These are phyloP conservation scores for Sebastes diaconus DNA, from an alignment of 2,797 vertebrate species.

Conservation along the genomic window DNA sequence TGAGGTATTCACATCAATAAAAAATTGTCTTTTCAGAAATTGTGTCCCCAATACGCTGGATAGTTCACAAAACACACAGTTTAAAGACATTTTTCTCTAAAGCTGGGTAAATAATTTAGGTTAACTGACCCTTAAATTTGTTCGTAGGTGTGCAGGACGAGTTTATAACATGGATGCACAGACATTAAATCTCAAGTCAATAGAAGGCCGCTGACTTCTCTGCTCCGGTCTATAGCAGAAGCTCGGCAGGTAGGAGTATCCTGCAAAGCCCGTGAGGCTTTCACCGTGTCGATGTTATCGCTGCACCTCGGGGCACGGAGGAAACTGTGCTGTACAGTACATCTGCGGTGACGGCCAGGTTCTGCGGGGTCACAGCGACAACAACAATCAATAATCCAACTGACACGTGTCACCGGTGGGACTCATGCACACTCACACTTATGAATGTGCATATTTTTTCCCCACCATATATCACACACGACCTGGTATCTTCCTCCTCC, in stretches of 20 bases:
- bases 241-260: conserved; percentile 10
- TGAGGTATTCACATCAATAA: background rate
- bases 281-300: conserved; percentile 6
- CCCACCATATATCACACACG: background rate
- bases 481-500: background rate
- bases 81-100: background rate
- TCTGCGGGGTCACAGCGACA: conserved; percentile 45
- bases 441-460: conserved; percentile 9
- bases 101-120: background rate
- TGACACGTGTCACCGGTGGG: conserved; percentile 23
- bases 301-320: conserved; percentile 19
- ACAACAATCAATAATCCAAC: conserved; percentile 57
- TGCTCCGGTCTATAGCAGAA: conserved; percentile 24
- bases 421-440: background rate
- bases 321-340: conserved; percentile 36
- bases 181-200: background rate
- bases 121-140: background rate
- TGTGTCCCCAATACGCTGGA: background rate
- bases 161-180: background rate
- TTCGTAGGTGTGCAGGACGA: background rate
- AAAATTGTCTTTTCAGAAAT: background rate
- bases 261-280: conserved; percentile 41
- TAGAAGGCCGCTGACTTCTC: background rate
- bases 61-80: background rate
- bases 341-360: conserved; percentile 35